A percentile compares a stretch with the other conserved stretches of the same genome.
phyloP scores from a whole-genome alignment of 1,140 invertebrate species.

The Colletes latitarsis region DNA sequence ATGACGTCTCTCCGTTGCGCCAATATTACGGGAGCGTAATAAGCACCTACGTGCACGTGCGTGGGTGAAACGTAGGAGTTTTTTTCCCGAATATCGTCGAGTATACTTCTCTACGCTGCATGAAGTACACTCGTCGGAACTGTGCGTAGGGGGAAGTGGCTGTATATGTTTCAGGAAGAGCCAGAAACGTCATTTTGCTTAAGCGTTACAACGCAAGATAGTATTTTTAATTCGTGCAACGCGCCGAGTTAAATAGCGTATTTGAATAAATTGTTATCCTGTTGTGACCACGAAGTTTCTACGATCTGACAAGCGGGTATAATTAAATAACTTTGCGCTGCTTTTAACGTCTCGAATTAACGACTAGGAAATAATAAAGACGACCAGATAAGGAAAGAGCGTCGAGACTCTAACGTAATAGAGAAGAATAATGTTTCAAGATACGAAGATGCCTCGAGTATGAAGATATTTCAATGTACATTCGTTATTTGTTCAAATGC shows the following conservation, averaged over 20 bases:
- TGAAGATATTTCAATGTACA: neutral
- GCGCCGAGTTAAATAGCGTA: neutral
- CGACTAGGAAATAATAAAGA: neutral
- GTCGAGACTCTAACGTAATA: no score
- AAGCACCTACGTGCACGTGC: slow-evolving; percentile 40
- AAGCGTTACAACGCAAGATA: neutral
- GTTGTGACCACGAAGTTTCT: neutral
- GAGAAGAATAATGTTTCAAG: neutral
- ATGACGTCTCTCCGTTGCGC: slow-evolving; percentile 19
- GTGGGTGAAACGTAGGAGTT: slow-evolving; percentile 30
- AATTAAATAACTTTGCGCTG: slow-evolving; percentile 9
- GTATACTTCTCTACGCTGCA: slow-evolving; percentile 20
- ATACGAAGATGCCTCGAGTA: neutral
- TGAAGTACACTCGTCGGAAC: slow-evolving; percentile 19
- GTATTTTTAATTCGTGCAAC: slow-evolving; percentile 24
- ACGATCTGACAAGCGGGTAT: neutral
- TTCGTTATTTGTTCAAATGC: no score
- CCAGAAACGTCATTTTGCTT: slow-evolving; percentile 7
- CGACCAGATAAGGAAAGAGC: neutral
- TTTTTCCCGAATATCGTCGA: slow-evolving; percentile 29
- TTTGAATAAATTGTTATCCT: slow-evolving; percentile 14
- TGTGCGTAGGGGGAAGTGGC: slow-evolving; percentile 6
- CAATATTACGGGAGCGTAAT: slow-evolving; percentile 52
- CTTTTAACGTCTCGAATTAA: neutral
- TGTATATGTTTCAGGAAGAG: slow-evolving; percentile 28